Conservation (phyloP, 1,140 invertebrate genomes). For the Scylla paramamosain region DNA sequence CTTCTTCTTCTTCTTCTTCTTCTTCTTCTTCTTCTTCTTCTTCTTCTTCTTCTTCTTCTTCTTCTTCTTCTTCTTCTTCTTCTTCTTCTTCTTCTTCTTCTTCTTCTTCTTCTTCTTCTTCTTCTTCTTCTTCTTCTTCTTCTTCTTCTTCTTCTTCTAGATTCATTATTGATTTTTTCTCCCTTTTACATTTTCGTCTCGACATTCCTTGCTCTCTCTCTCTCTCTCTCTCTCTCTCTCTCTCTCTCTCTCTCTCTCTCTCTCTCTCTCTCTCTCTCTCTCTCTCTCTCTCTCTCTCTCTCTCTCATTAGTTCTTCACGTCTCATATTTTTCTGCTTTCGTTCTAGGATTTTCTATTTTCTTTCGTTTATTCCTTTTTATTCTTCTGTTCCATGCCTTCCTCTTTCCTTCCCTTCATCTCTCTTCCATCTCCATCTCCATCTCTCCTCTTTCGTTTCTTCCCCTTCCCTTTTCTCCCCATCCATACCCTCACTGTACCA, state of each 20-base stretch:
- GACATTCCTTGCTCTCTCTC: neutral
- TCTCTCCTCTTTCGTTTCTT: neutral
- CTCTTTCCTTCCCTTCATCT: too few relatives aligned
- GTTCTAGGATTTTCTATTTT: too few relatives aligned
- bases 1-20: neutral
- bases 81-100: neutral
- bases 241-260: neutral
- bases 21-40: neutral
- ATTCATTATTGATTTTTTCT: neutral
- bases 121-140: neutral
- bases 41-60: neutral
- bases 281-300: too few relatives aligned
- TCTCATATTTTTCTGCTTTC: too few relatives aligned
- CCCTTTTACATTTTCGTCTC: neutral
- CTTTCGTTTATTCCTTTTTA: too few relatives aligned
- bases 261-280: too few relatives aligned
- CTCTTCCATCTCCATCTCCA: too few relatives aligned
- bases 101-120: neutral
- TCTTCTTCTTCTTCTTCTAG: neutral
- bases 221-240: slow-evolving; percentile 8
- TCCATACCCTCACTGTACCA: neutral
- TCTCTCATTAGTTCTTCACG: too few relatives aligned
- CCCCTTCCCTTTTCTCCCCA: neutral
- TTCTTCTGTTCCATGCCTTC: too few relatives aligned
- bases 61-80: neutral